phyloP scores from a whole-genome alignment of 1,140 invertebrate genomes.

The Colletes latitarsis region DNA sequence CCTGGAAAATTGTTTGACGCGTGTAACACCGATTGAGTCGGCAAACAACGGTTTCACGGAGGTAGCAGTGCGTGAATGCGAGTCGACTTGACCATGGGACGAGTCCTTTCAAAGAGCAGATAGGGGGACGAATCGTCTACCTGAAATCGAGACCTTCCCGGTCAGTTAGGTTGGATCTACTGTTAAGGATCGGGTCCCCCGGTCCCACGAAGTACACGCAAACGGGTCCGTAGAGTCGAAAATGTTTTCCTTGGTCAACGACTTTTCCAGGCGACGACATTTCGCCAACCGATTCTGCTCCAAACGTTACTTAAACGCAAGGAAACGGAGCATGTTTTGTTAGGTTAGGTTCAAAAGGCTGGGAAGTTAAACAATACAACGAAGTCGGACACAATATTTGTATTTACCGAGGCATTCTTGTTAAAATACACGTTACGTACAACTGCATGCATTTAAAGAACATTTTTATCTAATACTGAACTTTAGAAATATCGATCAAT shows the following conservation, averaged over 20 bases:
- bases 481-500: no score
- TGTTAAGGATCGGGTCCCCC: background rate
- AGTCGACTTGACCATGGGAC: conserved; percentile 25
- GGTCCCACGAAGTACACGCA: conserved; percentile 11
- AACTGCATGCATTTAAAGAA: no score
- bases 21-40: background rate
- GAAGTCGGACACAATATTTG: no score
- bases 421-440: no score
- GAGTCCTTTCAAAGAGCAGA: conserved; percentile 21
- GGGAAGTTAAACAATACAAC: no score
- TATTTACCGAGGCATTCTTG: no score
- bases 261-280: background rate
- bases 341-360: no score
- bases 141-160: conserved; percentile 33
- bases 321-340: no score
- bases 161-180: conserved; percentile 1
- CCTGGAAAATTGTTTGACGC: background rate
- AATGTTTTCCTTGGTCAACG: conserved; percentile 39
- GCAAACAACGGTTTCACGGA: conserved; percentile 24
- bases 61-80: conserved; percentile 43
- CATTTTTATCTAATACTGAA: no score
- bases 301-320: background rate
- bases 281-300: background rate
- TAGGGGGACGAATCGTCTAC: conserved; percentile 16
- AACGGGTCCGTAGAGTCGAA: conserved; percentile 15